Evolutionary conservation across 2,113 vertebrate genomes (phyloP), one percentile per base, ranked within the genome.

Genomic region (Sus scrofa): DNA sequence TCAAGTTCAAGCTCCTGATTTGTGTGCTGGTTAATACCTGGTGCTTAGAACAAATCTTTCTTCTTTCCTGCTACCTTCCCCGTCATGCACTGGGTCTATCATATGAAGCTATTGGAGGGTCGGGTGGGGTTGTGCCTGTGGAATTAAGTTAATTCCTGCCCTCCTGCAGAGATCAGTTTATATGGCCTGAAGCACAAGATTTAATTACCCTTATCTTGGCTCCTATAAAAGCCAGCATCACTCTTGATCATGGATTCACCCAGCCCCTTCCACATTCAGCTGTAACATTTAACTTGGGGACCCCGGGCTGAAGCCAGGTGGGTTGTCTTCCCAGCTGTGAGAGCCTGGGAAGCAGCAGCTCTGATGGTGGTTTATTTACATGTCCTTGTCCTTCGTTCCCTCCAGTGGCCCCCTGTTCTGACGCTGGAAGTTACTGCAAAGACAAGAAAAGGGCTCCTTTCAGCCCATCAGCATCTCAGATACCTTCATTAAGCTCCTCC

Each of bases 171-270:
- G 88, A 96, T 60, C 50, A 2, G 16, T 93, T 86, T 91, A 75
- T 86, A 78, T 30, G 52, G 56, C 96, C 94, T 4, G 14, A 81
- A 93, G 83, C 56, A 50, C 32, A 16, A 73, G 91, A 81, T 91
- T 97, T 96, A 95, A 97, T 96, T 92, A 78, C 77, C 77, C 74
- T 96, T 84, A 91, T 96, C 73, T 96, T 32, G 92, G 94, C 54
- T 92, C 77, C 10, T 91, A 26, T 71, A 70, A 92, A 92, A 94
- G 15, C 19, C 65, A 37, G 27, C 7, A 0, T 86, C 78, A 32
- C 32, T 62, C 39, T 70, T 60, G 56, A 74, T 89, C 91, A 27
- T 1, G 34, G 58, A 58, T 30, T 74, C 74, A 58, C 86, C 26
- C 5, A 12, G 60, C 44, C 65, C 70, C 86, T 75, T 30, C 85